phyloP scores from a whole-genome alignment of 2,797 vertebrate species.

The Esox masquinongy region DNA sequence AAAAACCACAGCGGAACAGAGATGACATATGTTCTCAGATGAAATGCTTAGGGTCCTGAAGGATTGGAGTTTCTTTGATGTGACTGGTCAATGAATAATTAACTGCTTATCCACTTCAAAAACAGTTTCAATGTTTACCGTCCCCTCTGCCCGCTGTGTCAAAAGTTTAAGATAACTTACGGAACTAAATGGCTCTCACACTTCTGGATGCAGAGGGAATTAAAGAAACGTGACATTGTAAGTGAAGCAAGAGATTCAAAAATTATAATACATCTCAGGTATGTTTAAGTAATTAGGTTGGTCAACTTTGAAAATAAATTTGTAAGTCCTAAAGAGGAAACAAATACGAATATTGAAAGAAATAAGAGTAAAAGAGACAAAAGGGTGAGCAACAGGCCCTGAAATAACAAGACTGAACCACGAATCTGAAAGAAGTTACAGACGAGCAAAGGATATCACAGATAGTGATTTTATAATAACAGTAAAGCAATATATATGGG shows the following conservation, averaged over 20 bases:
- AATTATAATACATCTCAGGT: neutral
- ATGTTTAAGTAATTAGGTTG: neutral
- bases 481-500: too few species aligned
- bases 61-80: neutral
- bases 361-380: neutral
- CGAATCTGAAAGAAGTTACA: neutral
- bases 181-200: neutral
- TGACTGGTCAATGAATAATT: slow-evolving; percentile 1
- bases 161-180: too few species aligned
- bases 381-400: neutral
- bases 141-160: too few species aligned
- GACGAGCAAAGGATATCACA: neutral
- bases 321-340: neutral
- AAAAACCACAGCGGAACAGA: neutral
- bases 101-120: neutral
- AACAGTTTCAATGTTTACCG: too few species aligned
- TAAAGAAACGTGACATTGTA: neutral
- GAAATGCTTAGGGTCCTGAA: neutral
- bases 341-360: neutral
- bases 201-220: neutral
- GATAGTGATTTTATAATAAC: too few species aligned
- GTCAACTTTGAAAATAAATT: neutral
- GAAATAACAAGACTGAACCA: neutral
- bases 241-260: neutral
- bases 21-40: neutral